These are phyloP conservation scores for Triplophysa siluroides DNA, from an alignment of 2,113 vertebrate species.

Conservation along the genomic window DNA sequence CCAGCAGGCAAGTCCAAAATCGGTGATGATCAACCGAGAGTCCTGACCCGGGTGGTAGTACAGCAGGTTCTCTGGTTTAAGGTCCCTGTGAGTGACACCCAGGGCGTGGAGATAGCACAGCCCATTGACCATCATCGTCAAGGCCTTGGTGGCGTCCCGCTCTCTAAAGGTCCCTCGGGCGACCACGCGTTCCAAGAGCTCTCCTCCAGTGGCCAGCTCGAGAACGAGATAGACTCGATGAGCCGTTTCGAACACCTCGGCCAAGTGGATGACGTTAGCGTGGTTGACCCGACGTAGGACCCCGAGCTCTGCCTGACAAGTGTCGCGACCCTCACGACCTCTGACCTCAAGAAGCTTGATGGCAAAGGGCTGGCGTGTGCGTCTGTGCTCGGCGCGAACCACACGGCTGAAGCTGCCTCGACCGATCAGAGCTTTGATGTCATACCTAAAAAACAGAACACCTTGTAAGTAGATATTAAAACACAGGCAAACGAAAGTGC, in stretches of 20 bases:
- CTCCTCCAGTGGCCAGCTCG: constrained; percentile 68
- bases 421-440: constrained; percentile 73
- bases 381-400: constrained; percentile 67
- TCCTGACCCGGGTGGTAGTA: constrained; percentile 68
- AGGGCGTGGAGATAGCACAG: constrained; percentile 66
- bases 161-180: constrained; percentile 68
- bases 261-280: constrained; percentile 63
- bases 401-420: constrained; percentile 69
- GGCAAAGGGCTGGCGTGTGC: constrained; percentile 66
- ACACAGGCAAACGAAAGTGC: neutral
- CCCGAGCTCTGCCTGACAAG: constrained; percentile 65
- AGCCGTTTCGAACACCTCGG: constrained; percentile 69
- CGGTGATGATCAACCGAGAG: constrained; percentile 66
- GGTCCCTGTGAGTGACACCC: constrained; percentile 66
- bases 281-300: constrained; percentile 67
- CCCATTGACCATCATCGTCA: constrained; percentile 64
- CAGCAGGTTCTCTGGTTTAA: constrained; percentile 71
- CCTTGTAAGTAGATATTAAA: constrained; percentile 1
- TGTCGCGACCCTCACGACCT: constrained; percentile 59
- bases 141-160: constrained; percentile 64
- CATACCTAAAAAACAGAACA: constrained; percentile 63
- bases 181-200: constrained; percentile 68
- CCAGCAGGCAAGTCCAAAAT: constrained; percentile 69
- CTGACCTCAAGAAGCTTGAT: constrained; percentile 73
- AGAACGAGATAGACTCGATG: constrained; percentile 66